Conservation (phyloP, 1,140 invertebrate species). For the Leptonema lineaticorne region DNA sequence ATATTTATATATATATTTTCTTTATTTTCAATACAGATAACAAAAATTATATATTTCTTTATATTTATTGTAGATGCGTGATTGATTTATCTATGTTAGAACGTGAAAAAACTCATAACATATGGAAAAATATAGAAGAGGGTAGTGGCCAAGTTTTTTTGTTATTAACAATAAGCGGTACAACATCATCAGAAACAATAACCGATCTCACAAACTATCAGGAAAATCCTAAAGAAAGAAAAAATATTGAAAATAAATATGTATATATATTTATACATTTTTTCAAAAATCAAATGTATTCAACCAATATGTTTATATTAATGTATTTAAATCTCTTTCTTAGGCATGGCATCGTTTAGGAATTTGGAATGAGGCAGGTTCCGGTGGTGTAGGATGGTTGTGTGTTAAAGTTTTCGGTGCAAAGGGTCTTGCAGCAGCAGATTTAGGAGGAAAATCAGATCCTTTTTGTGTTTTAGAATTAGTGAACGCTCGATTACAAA, state of each 20-base stretch:
- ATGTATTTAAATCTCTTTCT: constrained; percentile 40
- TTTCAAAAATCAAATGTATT: constrained; percentile 31
- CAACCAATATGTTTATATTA: neutral
- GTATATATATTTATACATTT: constrained; percentile 76
- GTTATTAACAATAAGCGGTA: constrained; percentile 92
- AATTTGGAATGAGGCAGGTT: constrained; percentile 62
- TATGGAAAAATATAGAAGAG: constrained; percentile 88
- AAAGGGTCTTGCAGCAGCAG: constrained; percentile 84
- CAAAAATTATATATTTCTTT: neutral
- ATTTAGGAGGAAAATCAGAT: constrained; percentile 92
- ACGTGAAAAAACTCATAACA: constrained; percentile 86
- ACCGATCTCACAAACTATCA: constrained; percentile 85
- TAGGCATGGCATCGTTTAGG: constrained; percentile 63
- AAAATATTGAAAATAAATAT: constrained; percentile 73
- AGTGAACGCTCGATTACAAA: constrained; percentile 92
- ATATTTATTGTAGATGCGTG: constrained; percentile 65
- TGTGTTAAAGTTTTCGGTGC: constrained; percentile 90
- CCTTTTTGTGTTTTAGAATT: constrained; percentile 97
- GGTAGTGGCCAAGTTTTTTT: constrained; percentile 84
- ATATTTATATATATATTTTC: neutral
- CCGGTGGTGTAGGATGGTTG: constrained; percentile 83
- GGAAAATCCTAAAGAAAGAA: constrained; percentile 71
- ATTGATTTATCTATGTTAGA: constrained; percentile 86
- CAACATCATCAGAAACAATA: constrained; percentile 87
- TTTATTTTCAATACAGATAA: neutral